Percentiles rank a stretch among this genome's conserved stretches.
Evolutionary conservation across 30 jellyfish, hydroid and myxozoan genomes (phyloP).

Genomic region (Aurelia aurita): DNA sequence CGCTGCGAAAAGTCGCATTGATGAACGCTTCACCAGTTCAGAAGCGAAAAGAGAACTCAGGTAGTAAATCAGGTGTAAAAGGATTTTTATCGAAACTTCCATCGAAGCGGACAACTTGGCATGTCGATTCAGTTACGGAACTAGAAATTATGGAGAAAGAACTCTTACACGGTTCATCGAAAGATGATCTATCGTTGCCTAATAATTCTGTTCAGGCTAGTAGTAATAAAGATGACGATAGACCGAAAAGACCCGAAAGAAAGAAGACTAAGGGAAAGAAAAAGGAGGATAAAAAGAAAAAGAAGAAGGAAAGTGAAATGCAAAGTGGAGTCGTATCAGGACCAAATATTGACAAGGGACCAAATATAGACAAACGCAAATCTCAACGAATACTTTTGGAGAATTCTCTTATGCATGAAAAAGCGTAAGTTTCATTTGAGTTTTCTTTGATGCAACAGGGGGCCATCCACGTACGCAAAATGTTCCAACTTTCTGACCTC

Average conservation of each 20-base stretch:
- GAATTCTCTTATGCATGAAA: constrained; percentile 69
- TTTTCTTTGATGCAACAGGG: constrained; percentile 5
- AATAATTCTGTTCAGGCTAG: not conserved
- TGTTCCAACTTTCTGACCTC: too few species aligned
- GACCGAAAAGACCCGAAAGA: constrained; percentile 67
- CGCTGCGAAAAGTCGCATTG: constrained; percentile 62
- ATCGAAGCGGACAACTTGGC: constrained; percentile 74
- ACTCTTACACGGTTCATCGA: constrained; percentile 23
- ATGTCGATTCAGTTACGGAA: constrained; percentile 47
- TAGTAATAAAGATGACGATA: constrained; percentile 7
- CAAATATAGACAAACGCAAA: constrained; percentile 55
- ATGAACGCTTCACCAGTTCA: constrained; percentile 69
- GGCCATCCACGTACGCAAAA: too few species aligned
- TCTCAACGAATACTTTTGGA: constrained; percentile 62
- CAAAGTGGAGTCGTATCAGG: constrained; percentile 63
- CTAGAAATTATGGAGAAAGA: constrained; percentile 49
- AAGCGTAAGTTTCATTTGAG: constrained; percentile 62
- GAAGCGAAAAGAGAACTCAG: constrained; percentile 6
- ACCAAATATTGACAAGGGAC: constrained; percentile 21
- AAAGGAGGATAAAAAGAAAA: constrained; percentile 39
- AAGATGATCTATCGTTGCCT: constrained; percentile 60
- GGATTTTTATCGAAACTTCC: constrained; percentile 24
- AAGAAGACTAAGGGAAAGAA: constrained; percentile 58
- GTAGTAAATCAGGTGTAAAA: not conserved
- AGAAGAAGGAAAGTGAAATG: constrained; percentile 43